Evolutionary conservation across 1,140 invertebrate genomes (phyloP), one percentile per base, ranked within the genome.

Genomic region (Drosophila sucinea): DNA sequence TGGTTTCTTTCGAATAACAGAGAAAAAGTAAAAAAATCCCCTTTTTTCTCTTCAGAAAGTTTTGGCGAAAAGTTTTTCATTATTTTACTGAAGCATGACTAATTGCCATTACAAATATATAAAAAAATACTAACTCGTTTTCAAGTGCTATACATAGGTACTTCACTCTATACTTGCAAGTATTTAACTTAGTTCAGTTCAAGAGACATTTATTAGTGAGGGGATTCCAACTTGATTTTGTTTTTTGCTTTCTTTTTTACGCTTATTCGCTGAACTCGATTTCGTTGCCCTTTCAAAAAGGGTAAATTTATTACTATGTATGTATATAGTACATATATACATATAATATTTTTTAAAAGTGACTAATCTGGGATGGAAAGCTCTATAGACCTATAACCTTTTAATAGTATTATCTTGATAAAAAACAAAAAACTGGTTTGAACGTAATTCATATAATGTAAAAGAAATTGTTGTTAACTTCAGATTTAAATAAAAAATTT

Each of bases 31-130:
- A 76, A 77, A 38, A 70, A 58, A 60, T 70, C 73, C 73, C 76
- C 61, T 77, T 41, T 17, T 17, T 17, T 17, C 17, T 17, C 17
- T 17, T 51, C 25, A 62, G 40, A 38, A 41, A 11, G 30, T 38
- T 44, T 64, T 54, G 32, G 44, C 23, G 44, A 6, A 41, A 57
- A 73, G 68, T 29, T 47, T 30, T 51, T 38, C 17, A 66, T 2
- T 40, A 4, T 60, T 17, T 33, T n/a, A 11, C 17, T 27, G 25
- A 38, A 60, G 58, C 47, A 78, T 86, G 82, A 86, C 66, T 87
- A 85, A 85, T 63, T 76, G 57, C 32, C 35, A 41, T 55, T 67
- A 69, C 66, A 85, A 70, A 38, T 11, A 10, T 71, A 65, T 17
- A 23, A 25, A 7, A 47, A 23, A 47, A 23, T 7, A 17, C 17